These are phyloP conservation scores for Leucoraja ocellata DNA, from an alignment of 2,797 vertebrate genomes.

Conservation along the genomic window DNA sequence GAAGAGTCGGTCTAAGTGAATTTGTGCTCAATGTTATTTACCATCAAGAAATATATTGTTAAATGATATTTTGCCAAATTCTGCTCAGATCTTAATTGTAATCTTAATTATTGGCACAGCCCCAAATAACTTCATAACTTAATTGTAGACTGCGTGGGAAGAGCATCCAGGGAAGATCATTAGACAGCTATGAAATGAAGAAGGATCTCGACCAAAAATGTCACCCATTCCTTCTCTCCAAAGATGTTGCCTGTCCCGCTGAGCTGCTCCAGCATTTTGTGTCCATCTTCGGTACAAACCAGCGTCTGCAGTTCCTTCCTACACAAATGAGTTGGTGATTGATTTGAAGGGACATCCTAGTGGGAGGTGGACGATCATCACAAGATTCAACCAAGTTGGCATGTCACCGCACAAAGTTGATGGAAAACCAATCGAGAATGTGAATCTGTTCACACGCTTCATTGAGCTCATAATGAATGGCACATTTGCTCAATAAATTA, in stretches of 20 bases:
- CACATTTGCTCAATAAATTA: neutral
- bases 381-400: neutral
- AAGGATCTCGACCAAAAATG: too few species aligned
- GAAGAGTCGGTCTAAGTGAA: neutral
- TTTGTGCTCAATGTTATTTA: neutral
- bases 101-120: neutral
- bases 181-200: neutral
- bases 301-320: too few species aligned
- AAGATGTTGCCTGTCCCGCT: too few species aligned
- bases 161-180: neutral
- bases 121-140: neutral
- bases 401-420: neutral
- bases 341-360: neutral
- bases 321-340: neutral
- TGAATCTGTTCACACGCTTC: neutral
- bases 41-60: neutral
- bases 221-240: too few species aligned
- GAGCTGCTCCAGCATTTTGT: too few species aligned
- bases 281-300: too few species aligned
- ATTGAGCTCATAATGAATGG: neutral
- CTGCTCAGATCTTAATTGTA: neutral
- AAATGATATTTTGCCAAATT: neutral
- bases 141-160: neutral
- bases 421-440: neutral
- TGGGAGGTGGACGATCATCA: neutral